These are phyloP conservation scores for Macroramphosus scolopax DNA, from an alignment of 2,797 vertebrate genomes.

Conservation along the genomic window DNA sequence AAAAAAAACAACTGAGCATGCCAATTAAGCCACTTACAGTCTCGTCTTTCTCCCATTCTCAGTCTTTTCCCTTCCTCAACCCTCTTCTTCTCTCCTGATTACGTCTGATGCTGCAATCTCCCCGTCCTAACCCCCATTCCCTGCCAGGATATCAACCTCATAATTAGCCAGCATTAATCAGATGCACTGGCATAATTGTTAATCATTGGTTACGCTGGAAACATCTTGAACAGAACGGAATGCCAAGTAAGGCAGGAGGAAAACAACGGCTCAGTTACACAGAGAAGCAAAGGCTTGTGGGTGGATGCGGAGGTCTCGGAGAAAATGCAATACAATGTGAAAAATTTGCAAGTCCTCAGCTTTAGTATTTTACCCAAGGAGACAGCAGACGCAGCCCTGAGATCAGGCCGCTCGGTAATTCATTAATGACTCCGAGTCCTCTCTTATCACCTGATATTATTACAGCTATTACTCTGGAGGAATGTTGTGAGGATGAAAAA, in stretches of 20 bases:
- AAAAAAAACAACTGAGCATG: constrained; percentile 54
- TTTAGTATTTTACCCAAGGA: constrained; percentile 37
- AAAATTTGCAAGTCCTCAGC: constrained; percentile 38
- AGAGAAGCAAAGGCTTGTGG: constrained; percentile 14
- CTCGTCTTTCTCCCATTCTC: constrained; percentile 38
- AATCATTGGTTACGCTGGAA: constrained; percentile 80
- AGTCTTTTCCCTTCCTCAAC: constrained; percentile 23
- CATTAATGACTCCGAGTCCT: constrained; percentile 44
- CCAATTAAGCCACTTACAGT: constrained; percentile 69
- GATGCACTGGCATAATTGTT: constrained; percentile 82
- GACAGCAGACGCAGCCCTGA: constrained; percentile 19
- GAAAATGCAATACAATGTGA: constrained; percentile 39
- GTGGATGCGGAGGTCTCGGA: constrained; percentile 14
- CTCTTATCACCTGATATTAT: constrained; percentile 51
- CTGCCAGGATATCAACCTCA: constrained; percentile 77
- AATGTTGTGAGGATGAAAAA: constrained; percentile 32
- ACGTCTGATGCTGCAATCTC: constrained; percentile 64
- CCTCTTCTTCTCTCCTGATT: constrained; percentile 61
- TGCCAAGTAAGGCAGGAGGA: constrained; percentile 66
- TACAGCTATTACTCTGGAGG: constrained; percentile 31
- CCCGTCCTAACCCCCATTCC: constrained; percentile 40
- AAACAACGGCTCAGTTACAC: constrained; percentile 41
- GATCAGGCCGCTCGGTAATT: constrained; percentile 43
- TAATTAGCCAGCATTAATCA: constrained; percentile 81
- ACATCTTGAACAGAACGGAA: constrained; percentile 76